Evolutionary conservation across 2,888 invertebrate species (phyloP), one percentile per base, ranked within the genome.

Genomic region (Hylaea fasciaria): DNA sequence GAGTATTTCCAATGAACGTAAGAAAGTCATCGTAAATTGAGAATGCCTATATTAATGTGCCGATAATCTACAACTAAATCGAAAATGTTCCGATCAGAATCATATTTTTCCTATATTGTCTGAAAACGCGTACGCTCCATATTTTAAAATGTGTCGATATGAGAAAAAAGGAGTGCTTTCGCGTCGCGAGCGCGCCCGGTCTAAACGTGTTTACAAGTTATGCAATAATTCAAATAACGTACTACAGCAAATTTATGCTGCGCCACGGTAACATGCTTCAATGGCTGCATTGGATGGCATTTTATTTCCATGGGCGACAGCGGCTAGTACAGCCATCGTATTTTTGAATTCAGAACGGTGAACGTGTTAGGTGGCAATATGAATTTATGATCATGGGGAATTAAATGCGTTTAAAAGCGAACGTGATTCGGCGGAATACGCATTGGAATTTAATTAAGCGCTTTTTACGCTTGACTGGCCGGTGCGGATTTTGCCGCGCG

Each of bases 121-220:
- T 69, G 66, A 51, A 66, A 74, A 73, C 73, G 77, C 78, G 74
- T 76, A 66, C 72, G 65, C 69, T 65, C 73, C 71, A 77, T 78
- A 81, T 78, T 78, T 81, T 69, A 70, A 71, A 78, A 76, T 72
- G 74, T 80, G 76, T 70, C 82, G 76, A 76, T 78, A 79, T 74
- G 75, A 73, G 75, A 82, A 83, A 83, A 85, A 86, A 83, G 22
- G 64, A 79, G 77, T 74, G 76, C 73, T 74, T 80, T 77, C 75
- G 74, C 77, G 81, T 81, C 76, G 76, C 77, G 67, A 79, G 81
- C 80, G 75, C 76, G 80, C 73, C 22, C 5, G 2, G 22, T 2
- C 83, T 83, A 83, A 83, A 82, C 87, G 84, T 90, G 89, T 91
- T 90, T 91, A 91, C 91, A 90, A 89, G 86, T 89, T 89, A 89